Evolutionary conservation across 2,113 vertebrate species (phyloP).

Genomic region (Muscicapa adusta): DNA sequence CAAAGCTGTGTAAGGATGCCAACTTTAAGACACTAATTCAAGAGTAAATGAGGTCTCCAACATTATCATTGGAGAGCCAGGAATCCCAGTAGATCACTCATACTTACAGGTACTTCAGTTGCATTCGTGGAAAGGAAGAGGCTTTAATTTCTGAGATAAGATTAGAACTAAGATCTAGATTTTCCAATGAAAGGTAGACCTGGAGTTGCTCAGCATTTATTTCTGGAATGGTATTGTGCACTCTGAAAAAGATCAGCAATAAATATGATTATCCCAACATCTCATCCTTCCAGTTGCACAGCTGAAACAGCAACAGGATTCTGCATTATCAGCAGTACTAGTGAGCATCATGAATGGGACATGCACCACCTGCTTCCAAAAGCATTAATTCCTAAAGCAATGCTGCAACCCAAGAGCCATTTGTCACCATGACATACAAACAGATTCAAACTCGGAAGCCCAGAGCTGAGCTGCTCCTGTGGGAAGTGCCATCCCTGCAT

Average conservation of each 20-base stretch:
- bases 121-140: conserved; percentile 79
- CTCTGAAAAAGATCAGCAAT: conserved; percentile 64
- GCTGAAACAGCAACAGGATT: neutral
- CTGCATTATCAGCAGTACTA: neutral
- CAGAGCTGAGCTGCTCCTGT: neutral
- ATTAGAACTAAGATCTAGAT: conserved; percentile 82
- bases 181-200: conserved; percentile 77
- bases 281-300: neutral
- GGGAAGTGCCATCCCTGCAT: neutral
- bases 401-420: neutral
- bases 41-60: neutral
- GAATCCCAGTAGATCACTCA: neutral
- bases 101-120: conserved; percentile 83
- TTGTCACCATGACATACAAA: neutral
- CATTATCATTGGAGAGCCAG: neutral
- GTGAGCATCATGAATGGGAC: neutral
- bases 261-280: neutral
- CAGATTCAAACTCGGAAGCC: neutral
- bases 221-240: conserved; percentile 79
- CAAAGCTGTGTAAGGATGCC: neutral
- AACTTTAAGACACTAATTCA: neutral
- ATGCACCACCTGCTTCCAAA: neutral
- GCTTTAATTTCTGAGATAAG: conserved; percentile 81
- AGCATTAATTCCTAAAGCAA: neutral
- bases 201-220: conserved; percentile 76